These are phyloP conservation scores for Montipora cactus DNA, from an alignment of 64 coral and sea anemone species.

Conservation along the genomic window DNA sequence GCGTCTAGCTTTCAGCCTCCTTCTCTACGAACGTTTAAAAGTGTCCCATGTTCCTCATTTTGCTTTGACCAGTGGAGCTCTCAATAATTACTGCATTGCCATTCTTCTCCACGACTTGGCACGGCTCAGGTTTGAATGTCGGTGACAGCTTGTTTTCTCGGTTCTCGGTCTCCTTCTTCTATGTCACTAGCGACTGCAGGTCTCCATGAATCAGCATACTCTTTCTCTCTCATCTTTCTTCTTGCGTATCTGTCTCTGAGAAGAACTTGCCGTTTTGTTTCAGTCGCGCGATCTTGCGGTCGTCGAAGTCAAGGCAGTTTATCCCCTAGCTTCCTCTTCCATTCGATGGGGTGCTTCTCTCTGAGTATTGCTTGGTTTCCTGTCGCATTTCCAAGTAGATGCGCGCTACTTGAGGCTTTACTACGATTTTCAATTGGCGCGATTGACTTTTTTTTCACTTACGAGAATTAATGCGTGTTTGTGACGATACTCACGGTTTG, in stretches of 20 bases:
- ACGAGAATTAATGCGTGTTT: too few relatives aligned
- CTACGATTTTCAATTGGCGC: too few relatives aligned
- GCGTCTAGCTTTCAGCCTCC: too few relatives aligned
- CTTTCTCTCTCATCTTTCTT: constrained; percentile 58
- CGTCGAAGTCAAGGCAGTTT: too few relatives aligned
- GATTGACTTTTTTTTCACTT: too few relatives aligned
- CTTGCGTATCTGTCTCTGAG: constrained; percentile 55
- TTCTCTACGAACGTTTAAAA: constrained; percentile 11
- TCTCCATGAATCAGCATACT: constrained; percentile 61
- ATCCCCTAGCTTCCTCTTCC: too few relatives aligned
- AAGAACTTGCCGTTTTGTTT: constrained; percentile 64
- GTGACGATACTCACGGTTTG: too few relatives aligned
- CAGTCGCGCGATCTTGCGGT: background rate
- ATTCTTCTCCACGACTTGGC: constrained; percentile 19
- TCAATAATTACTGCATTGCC: constrained; percentile 65
- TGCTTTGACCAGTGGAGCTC: constrained; percentile 4
- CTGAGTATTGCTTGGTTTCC: too few relatives aligned
- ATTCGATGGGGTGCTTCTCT: too few relatives aligned
- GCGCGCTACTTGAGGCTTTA: too few relatives aligned
- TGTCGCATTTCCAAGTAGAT: too few relatives aligned
- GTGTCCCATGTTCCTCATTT: constrained; percentile 69
- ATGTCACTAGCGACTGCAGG: constrained; percentile 50
- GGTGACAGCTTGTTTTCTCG: background rate
- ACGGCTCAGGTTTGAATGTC: constrained; percentile 51
- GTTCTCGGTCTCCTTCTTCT: too few relatives aligned